phyloP scores from a whole-genome alignment of 2,888 invertebrate species.

The Drosophila mimetica region DNA sequence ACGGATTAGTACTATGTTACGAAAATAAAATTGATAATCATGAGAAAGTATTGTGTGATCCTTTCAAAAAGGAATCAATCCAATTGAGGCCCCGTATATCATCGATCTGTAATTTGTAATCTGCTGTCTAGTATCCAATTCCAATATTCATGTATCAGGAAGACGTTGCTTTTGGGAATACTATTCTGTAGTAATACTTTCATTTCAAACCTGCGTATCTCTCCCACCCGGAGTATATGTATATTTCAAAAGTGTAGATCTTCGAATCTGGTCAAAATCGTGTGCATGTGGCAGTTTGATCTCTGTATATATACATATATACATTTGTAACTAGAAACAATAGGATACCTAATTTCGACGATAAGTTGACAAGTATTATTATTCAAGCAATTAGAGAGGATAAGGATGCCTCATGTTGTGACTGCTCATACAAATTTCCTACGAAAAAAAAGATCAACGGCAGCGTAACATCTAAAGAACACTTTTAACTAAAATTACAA shows the following conservation, averaged over 20 bases:
- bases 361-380: background rate
- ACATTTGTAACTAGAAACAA: slow-evolving; percentile 31
- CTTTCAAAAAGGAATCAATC: background rate
- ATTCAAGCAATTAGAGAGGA: background rate
- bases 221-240: slow-evolving; percentile 1
- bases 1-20: slow-evolving; percentile 39
- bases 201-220: slow-evolving; percentile 32
- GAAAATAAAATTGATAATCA: slow-evolving; percentile 22
- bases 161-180: background rate
- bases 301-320: slow-evolving; percentile 27
- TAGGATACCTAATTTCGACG: slow-evolving; percentile 9
- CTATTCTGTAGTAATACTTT: slow-evolving; percentile 45
- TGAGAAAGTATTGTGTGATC: slow-evolving; percentile 7
- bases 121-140: background rate
- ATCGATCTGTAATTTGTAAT: slow-evolving; percentile 1
- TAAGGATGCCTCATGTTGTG: slow-evolving; percentile 2
- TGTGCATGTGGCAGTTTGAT: slow-evolving; percentile 28
- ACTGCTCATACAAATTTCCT: slow-evolving; percentile 12
- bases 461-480: slow-evolving; percentile 1
- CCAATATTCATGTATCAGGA: slow-evolving; percentile 10
- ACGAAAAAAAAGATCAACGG: slow-evolving; percentile 10
- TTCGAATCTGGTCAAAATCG: slow-evolving; percentile 13
- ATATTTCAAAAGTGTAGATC: slow-evolving; percentile 9
- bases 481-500: slow-evolving; percentile 15
- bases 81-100: slow-evolving; percentile 28